Evolutionary conservation across 2,113 vertebrate species (phyloP), one percentile per base, ranked within the genome.

Genomic region (Hyaena hyaena): DNA sequence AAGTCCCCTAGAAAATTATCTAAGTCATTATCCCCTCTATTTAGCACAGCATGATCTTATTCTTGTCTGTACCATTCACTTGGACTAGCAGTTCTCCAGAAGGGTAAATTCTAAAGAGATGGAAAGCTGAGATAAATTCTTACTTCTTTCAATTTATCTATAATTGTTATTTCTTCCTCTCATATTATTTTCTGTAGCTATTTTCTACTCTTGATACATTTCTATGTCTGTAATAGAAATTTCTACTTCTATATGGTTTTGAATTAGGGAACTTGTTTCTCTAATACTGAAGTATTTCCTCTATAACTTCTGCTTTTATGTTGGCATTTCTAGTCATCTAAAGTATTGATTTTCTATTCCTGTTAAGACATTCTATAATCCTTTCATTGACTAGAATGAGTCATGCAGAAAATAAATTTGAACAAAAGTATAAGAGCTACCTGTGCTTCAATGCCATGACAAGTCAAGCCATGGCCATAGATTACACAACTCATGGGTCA

Each of bases 321-420:
- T 69, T 85, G 39, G 14, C 50, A 74, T 61, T 61, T 79, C 23
- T 85, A 39, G 23, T n/a, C 23, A 48, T 68, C 12, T 45, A 73
- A 96, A 73, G 4, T 73, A 68, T 69, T 82, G 24, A 66, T 11
- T 82, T 82, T 86, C 23, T 15, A 53, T 73, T 86, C 68, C 7
- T 48, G 0, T 95, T 93, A 95, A 2, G 6, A 19, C 24, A 66
- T 66, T 81, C 65, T 79, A 5, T 71, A 73, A 55, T 77, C 11
- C 23, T 95, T 63, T 84, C 63, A 89, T 80, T 33, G 23, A 65
- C 31, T 66, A 66, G 5, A 65, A 8, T n/a, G 35, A 85, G 63
- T 93, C 53, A 68, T 31, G 45, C 19, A 97, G 4, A 95, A 77
- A 89, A 93, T n/a, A 90, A 19, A 66, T 89, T 66, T 95, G 28